These are phyloP conservation scores for Eupithecia insigniata DNA, from an alignment of 2,888 invertebrate species.

Conservation along the genomic window DNA sequence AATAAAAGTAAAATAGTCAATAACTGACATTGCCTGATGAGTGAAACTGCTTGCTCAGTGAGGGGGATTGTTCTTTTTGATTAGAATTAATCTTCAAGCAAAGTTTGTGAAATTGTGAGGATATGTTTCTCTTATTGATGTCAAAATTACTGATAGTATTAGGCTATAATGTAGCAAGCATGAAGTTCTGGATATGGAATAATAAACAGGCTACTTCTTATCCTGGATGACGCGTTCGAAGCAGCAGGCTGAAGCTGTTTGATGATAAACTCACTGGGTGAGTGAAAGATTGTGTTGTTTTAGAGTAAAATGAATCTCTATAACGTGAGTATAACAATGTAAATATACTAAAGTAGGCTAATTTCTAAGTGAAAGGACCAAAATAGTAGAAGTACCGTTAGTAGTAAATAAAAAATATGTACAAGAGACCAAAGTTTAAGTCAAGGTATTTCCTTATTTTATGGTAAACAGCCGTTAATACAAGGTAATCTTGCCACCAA, in stretches of 20 bases:
- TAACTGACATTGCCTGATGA: too few relatives aligned
- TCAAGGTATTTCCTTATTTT: conserved; percentile 36
- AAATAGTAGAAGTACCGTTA: neutral
- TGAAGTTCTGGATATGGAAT: neutral
- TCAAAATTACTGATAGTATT: too few relatives aligned
- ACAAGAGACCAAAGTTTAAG: conserved; percentile 1
- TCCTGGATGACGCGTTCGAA: neutral
- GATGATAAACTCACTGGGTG: neutral
- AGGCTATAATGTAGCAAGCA: neutral
- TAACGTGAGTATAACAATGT: neutral
- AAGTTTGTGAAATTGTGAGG: neutral
- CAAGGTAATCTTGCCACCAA: conserved; percentile 51
- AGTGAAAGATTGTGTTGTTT: neutral
- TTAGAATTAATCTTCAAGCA: too few relatives aligned
- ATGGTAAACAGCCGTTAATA: conserved; percentile 39
- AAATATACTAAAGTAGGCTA: neutral
- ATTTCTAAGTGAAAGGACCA: conserved; percentile 30
- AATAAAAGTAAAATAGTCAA: neutral
- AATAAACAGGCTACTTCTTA: neutral
- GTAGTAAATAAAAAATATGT: neutral
- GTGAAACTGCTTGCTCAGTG: too few relatives aligned
- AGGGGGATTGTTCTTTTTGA: too few relatives aligned
- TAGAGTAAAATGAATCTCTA: neutral
- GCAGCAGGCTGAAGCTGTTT: neutral
- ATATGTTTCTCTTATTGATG: too few relatives aligned